These are phyloP conservation scores for Eriocheir sinensis DNA, from an alignment of 1,140 invertebrate genomes.

Conservation along the genomic window DNA sequence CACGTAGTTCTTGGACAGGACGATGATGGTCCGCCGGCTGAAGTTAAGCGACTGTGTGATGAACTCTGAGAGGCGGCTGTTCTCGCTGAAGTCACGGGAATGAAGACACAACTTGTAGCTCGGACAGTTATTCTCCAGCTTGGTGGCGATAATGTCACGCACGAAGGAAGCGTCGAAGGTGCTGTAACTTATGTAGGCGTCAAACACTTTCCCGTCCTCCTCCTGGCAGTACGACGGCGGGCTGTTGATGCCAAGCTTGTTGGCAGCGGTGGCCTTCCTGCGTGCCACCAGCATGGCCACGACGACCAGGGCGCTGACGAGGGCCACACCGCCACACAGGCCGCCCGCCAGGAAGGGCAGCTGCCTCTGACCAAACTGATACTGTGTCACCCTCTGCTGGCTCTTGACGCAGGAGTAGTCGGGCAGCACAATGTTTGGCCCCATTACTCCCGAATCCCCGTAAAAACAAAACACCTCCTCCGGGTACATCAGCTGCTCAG, in stretches of 20 bases:
- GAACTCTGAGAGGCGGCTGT: slow-evolving; percentile 88
- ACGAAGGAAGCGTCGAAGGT: slow-evolving; percentile 95
- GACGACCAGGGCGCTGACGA: slow-evolving; percentile 71
- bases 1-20: slow-evolving; percentile 95
- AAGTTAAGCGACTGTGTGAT: slow-evolving; percentile 96
- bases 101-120: slow-evolving; percentile 95
- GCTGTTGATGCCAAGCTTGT: slow-evolving; percentile 58
- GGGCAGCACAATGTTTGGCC: slow-evolving; percentile 65
- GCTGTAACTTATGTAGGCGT: slow-evolving; percentile 96
- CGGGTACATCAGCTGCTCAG: slow-evolving; percentile 49
- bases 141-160: slow-evolving; percentile 85
- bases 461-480: slow-evolving; percentile 70
- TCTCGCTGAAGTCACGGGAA: slow-evolving; percentile 91
- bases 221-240: slow-evolving; percentile 82
- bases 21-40: slow-evolving; percentile 93
- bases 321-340: slow-evolving; percentile 68
- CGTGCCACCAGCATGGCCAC: slow-evolving; percentile 75
- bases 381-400: slow-evolving; percentile 64
- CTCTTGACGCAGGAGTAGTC: slow-evolving; percentile 66
- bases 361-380: slow-evolving; percentile 73
- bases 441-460: slow-evolving; percentile 58
- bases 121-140: slow-evolving; percentile 89
- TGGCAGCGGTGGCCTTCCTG: slow-evolving; percentile 63
- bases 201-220: slow-evolving; percentile 93
- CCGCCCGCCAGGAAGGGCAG: slow-evolving; percentile 71